Evolutionary conservation across 2,797 vertebrate species (phyloP).

Genomic region (Argya squamiceps): DNA sequence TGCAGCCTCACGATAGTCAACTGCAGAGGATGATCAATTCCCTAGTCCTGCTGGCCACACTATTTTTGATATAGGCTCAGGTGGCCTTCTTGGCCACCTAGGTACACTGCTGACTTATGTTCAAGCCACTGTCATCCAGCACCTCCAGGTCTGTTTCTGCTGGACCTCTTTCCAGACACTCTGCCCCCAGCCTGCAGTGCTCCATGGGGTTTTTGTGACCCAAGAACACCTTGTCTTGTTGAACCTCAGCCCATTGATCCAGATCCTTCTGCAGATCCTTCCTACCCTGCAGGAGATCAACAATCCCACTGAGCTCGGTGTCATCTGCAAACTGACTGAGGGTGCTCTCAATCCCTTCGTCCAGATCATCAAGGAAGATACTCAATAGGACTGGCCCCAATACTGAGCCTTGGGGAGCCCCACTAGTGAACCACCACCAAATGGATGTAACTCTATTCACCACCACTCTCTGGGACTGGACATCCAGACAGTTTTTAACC

Average conservation of each 20-base stretch:
- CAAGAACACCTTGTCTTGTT: neutral
- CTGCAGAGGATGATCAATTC: neutral
- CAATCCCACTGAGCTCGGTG: too few relatives aligned
- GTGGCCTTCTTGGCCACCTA: neutral
- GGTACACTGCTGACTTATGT: neutral
- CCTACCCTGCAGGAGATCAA: neutral
- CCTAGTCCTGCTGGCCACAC: neutral
- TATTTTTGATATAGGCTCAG: neutral
- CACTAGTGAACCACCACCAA: neutral
- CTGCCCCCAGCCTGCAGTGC: neutral
- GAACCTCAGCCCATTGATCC: neutral
- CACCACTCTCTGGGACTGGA: neutral
- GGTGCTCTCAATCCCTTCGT: neutral
- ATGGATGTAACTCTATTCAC: too few relatives aligned
- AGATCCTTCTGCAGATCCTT: neutral
- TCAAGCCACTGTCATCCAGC: neutral
- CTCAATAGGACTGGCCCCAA: accelerated
- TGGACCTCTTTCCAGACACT: neutral
- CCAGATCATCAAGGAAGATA: neutral
- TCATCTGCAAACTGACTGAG: neutral
- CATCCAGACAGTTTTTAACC: neutral
- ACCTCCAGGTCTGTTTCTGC: neutral
- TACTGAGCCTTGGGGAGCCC: neutral
- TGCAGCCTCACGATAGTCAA: accelerated
- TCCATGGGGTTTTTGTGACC: neutral